A percentile compares a stretch with the other conserved stretches of the same genome.
Conservation (phyloP, 2,888 invertebrate species). For the Troilus luridus region DNA sequence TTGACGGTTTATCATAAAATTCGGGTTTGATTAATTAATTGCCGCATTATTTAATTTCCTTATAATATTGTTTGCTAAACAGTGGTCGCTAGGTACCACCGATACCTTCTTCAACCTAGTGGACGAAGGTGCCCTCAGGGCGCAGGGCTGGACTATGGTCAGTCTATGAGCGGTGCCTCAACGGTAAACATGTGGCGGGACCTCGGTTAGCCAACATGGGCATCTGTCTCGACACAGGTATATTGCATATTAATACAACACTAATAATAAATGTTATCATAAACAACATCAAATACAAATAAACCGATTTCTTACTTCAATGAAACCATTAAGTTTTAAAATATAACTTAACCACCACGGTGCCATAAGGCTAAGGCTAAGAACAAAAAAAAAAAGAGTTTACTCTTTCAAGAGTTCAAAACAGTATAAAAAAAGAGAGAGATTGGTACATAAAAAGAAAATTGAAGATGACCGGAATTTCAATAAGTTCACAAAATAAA, state of each 20-base stretch:
- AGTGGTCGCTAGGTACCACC: too few species aligned
- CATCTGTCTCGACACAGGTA: constrained; percentile 73
- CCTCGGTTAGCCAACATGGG: constrained; percentile 69
- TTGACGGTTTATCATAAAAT: too few species aligned
- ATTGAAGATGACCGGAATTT: too few species aligned
- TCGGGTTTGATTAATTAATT: too few species aligned
- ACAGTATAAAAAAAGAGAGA: too few species aligned
- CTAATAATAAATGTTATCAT: neutral
- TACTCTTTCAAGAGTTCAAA: too few species aligned
- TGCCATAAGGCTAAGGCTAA: too few species aligned
- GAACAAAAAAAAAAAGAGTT: too few species aligned
- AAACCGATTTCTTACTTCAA: neutral
- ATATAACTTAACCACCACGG: too few species aligned
- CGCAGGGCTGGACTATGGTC: constrained; percentile 44
- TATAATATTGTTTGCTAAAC: neutral
- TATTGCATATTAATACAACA: neutral
- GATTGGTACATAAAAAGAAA: too few species aligned
- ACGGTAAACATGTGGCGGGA: constrained; percentile 62
- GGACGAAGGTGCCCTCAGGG: neutral
- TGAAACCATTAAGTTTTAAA: too few species aligned
- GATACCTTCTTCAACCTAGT: neutral
- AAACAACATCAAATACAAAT: neutral
- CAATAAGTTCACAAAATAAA: too few species aligned
- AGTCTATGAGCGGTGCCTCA: constrained; percentile 38
- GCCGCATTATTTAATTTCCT: neutral